phyloP scores from a whole-genome alignment of 2,888 invertebrate genomes.

The Tachina fera region DNA sequence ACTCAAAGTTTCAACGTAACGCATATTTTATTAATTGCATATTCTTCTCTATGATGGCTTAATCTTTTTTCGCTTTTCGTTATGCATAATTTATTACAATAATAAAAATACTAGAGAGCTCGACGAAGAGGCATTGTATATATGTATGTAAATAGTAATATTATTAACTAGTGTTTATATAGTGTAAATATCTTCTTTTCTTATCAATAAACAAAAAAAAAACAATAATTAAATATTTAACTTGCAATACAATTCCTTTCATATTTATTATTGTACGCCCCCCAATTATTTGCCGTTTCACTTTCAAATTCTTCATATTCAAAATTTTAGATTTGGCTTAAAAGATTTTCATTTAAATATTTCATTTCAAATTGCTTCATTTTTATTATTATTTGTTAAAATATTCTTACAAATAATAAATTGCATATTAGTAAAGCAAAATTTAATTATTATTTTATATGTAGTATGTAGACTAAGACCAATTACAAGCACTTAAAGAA shows the following conservation, averaged over 20 bases:
- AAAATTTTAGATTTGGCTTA: neutral
- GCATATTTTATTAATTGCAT: too few species aligned
- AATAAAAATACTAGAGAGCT: too few species aligned
- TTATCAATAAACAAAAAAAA: too few species aligned
- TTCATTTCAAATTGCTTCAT: neutral
- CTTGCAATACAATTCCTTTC: neutral
- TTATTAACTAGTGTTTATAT: too few species aligned
- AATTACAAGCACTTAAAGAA: constrained; percentile 33
- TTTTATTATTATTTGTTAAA: neutral
- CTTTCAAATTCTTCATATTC: neutral
- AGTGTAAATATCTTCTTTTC: too few species aligned
- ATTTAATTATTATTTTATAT: neutral
- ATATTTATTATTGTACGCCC: neutral
- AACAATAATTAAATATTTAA: too few species aligned
- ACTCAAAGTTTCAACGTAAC: too few species aligned
- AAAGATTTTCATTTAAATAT: neutral
- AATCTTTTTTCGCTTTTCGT: neutral
- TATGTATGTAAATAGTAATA: too few species aligned
- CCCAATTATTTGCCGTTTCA: neutral
- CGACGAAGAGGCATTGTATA: too few species aligned
- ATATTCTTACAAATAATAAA: neutral
- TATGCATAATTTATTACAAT: neutral
- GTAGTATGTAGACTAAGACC: neutral
- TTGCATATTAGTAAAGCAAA: neutral
- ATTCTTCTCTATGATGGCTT: too few species aligned